A percentile compares a stretch with the other conserved stretches of the same genome.
phyloP scores from a whole-genome alignment of 2,888 invertebrate species.

The Microctonus aethiopoides region DNA sequence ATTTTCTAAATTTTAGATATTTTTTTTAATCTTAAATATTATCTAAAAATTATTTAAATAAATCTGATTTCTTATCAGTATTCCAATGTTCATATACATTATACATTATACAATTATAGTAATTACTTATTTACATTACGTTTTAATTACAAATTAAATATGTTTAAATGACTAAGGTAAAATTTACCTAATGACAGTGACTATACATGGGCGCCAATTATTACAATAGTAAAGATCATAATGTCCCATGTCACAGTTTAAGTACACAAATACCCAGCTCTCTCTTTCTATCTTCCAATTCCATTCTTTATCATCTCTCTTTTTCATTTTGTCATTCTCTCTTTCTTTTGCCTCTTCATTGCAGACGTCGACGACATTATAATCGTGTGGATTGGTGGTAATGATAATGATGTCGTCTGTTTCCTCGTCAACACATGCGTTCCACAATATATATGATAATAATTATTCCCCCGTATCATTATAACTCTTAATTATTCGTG shows the following conservation, averaged over 20 bases:
- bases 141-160: not conserved
- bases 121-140: not conserved
- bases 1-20: not conserved
- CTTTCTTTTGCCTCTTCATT: not conserved
- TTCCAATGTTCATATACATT: not conserved
- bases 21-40: not conserved
- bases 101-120: no score
- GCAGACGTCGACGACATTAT: conserved; percentile 13
- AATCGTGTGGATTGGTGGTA: not conserved
- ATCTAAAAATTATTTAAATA: not conserved
- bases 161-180: not conserved
- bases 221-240: not conserved
- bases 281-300: not conserved
- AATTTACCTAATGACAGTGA: not conserved
- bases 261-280: not conserved
- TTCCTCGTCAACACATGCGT: not conserved
- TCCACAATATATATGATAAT: conserved; percentile 9
- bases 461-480: not conserved
- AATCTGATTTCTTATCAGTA: not conserved
- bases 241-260: not conserved
- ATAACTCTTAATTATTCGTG: not conserved
- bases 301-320: not conserved
- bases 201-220: not conserved
- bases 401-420: conserved; percentile 20
- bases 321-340: no score